Conservation (phyloP, 2,888 invertebrate genomes). For the Dendrolimus houi region DNA sequence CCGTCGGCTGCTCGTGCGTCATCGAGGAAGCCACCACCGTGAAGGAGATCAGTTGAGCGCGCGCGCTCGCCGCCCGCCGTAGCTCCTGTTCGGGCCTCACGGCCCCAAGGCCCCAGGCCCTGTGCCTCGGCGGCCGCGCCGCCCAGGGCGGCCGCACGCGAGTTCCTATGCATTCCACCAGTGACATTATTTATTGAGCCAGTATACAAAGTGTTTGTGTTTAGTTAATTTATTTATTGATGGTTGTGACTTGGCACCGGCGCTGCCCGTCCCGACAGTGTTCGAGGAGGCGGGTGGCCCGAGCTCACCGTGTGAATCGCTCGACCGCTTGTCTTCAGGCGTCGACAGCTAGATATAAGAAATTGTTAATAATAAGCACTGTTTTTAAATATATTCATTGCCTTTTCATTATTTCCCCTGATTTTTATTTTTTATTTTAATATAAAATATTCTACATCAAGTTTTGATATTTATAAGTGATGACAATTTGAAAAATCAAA, state of each 20-base stretch:
- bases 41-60: conserved; percentile 7
- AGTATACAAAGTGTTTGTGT: conserved; percentile 1
- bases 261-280: background rate
- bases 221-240: conserved; percentile 8
- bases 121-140: background rate
- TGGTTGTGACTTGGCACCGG: background rate
- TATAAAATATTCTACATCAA: background rate
- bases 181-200: conserved; percentile 15
- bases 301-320: background rate
- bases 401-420: background rate
- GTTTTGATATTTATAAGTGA: background rate
- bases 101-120: background rate
- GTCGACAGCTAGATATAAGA: conserved; percentile 1
- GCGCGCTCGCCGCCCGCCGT: conserved; percentile 9
- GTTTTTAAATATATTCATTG: background rate
- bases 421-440: background rate
- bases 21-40: conserved; percentile 31
- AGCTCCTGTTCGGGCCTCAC: background rate
- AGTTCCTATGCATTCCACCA: conserved; percentile 31
- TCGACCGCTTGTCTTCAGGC: conserved; percentile 4
- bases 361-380: conserved; percentile 1
- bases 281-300: too few relatives aligned
- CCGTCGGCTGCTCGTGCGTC: conserved; percentile 64
- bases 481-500: too few relatives aligned
- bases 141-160: conserved; percentile 4